Evolutionary conservation across 2,797 vertebrate genomes (phyloP).

Genomic region (Sphaeramia orbicularis): DNA sequence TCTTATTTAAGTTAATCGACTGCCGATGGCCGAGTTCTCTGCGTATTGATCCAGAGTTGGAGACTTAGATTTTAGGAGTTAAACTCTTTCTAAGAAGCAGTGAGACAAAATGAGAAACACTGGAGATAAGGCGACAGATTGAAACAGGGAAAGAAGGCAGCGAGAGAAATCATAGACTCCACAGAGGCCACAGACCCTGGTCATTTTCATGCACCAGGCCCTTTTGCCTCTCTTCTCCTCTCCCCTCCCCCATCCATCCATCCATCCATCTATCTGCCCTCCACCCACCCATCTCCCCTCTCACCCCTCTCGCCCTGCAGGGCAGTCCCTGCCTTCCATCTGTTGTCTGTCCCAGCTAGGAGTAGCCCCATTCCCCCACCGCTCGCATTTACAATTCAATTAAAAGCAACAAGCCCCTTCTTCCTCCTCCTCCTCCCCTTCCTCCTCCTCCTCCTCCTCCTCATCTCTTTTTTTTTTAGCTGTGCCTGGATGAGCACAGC

Average conservation of each 20-base stretch:
- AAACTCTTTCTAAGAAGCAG: slow-evolving; percentile 34
- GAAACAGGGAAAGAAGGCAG: slow-evolving; percentile 48
- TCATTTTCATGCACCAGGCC: slow-evolving; percentile 79
- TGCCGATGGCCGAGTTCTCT: slow-evolving; percentile 10
- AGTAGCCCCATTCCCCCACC: slow-evolving; percentile 75
- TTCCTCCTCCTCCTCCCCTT: slow-evolving; percentile 60
- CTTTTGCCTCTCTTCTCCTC: too few species aligned
- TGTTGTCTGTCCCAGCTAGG: slow-evolving; percentile 85
- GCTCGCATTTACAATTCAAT: slow-evolving; percentile 89
- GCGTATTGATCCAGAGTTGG: slow-evolving; percentile 48
- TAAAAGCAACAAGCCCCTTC: slow-evolving; percentile 84
- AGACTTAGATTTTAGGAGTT: slow-evolving; percentile 32
- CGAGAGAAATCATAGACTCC: slow-evolving; percentile 51
- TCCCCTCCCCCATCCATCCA: slow-evolving; percentile 70
- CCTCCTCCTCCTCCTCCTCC: slow-evolving; percentile 19
- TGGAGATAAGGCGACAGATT: slow-evolving; percentile 38
- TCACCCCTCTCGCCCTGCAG: slow-evolving; percentile 79
- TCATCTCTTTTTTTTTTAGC: slow-evolving; percentile 57
- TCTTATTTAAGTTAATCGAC: slow-evolving; percentile 38
- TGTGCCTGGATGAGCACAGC: slow-evolving; percentile 75
- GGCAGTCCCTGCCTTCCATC: slow-evolving; percentile 87
- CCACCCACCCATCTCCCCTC: slow-evolving; percentile 74
- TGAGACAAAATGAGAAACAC: slow-evolving; percentile 35
- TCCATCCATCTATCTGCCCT: slow-evolving; percentile 74
- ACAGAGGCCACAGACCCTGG: slow-evolving; percentile 72